Evolutionary conservation across 2,113 vertebrate genomes (phyloP).

Genomic region (Danio rerio): DNA sequence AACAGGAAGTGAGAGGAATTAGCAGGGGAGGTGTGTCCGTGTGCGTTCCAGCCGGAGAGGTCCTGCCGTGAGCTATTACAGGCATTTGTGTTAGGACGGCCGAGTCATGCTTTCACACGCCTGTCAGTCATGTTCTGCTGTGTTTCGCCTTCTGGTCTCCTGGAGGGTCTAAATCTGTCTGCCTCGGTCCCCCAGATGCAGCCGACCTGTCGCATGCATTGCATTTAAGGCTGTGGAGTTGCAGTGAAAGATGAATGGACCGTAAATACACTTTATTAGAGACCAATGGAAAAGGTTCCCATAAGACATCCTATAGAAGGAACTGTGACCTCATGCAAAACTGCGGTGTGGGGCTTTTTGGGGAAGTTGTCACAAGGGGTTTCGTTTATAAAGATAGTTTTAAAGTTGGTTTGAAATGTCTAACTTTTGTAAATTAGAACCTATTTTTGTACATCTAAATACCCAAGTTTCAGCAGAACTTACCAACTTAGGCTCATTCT

Average conservation of each 20-base stretch:
- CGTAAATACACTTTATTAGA: constrained; percentile 52
- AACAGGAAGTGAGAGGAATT: constrained; percentile 35
- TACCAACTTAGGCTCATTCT: no score
- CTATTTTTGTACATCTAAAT: no score
- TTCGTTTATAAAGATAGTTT: no score
- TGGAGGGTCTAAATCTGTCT: not conserved
- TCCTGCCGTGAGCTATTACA: not conserved
- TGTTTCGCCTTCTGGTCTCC: not conserved
- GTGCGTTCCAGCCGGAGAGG: constrained; percentile 12
- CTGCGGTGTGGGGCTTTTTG: not conserved
- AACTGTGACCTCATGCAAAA: not conserved
- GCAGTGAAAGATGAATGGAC: constrained; percentile 45
- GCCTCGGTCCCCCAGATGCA: not conserved
- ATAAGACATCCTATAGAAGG: not conserved
- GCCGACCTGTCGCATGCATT: not conserved
- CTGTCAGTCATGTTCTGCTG: not conserved
- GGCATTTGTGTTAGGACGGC: not conserved
- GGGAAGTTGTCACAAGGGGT: not conserved
- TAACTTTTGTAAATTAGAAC: no score
- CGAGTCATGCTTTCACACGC: not conserved
- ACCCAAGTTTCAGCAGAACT: no score
- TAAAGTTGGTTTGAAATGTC: no score
- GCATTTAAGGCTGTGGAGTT: constrained; percentile 24
- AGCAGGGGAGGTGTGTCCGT: not conserved
- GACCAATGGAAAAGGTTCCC: constrained; percentile 33